Evolutionary conservation across 2,888 invertebrate species (phyloP).

Genomic region (Tridacna gigas): DNA sequence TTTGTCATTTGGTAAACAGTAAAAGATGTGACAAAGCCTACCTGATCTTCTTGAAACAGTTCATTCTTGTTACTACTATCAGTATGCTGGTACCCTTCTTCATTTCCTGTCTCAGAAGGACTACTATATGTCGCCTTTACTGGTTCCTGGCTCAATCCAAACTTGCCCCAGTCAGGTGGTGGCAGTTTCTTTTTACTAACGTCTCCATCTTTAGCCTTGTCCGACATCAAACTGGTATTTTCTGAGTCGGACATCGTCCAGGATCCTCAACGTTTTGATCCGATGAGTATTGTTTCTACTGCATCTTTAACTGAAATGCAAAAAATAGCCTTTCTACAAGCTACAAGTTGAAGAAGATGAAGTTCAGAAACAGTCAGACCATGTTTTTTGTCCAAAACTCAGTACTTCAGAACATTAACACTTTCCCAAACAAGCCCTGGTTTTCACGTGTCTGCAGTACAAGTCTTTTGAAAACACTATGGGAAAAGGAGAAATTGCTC

Average conservation of each 20-base stretch:
- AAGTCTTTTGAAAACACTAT: not conserved
- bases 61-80: slow-evolving; percentile 90
- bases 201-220: slow-evolving; percentile 27
- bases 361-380: not conserved
- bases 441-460: not conserved
- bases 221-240: slow-evolving; percentile 56
- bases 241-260: slow-evolving; percentile 46
- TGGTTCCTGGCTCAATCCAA: slow-evolving; percentile 80
- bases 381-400: not conserved
- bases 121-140: slow-evolving; percentile 50
- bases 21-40: slow-evolving; percentile 78
- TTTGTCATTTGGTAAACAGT: too few species aligned
- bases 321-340: not conserved
- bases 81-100: slow-evolving; percentile 71
- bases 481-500: not conserved
- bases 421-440: not conserved
- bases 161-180: slow-evolving; percentile 64
- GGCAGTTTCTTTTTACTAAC: slow-evolving; percentile 36
- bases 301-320: not conserved
- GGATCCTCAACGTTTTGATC: not conserved
- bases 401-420: not conserved
- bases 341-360: not conserved
- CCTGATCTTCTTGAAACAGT: slow-evolving; percentile 96
- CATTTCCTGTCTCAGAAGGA: slow-evolving; percentile 50
- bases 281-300: not conserved